Base-by-base conservation (phyloP, 2,797 vertebrate species). In the Phrynocephalus guinanensis region DNA sequence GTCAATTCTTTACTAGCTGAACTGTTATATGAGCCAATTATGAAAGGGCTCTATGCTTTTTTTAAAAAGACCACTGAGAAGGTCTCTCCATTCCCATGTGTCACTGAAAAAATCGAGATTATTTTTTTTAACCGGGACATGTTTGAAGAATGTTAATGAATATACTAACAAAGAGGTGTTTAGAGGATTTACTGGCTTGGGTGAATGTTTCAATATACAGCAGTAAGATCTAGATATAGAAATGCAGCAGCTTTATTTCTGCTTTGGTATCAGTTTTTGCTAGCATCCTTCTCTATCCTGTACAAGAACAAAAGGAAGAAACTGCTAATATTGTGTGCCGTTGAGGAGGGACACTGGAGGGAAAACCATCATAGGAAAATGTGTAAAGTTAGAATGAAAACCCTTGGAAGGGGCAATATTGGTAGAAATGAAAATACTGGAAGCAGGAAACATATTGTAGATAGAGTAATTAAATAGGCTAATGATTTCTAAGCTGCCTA, bases 1-100 rank as follows among this genome's bases (percentile, higher is more conserved):
- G 52, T 89, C 90, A 92, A 91, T 88, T 92, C 84, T 93, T 91
- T 86, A 92, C 70, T 66, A 76, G 68, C 82, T 93, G 91, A 90
- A 75, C n/a, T 79, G 78, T 86, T 91, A 90, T 88, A 90, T 70
- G 83, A 94, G 86, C 52, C 79, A 85, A 90, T 89, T 91, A 90
- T 56, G 86, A 3, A 81, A 91, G 26, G 84, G 67, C 1, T 89
- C 70, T 84, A 94, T 90, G 82, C n/a, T 87, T 91, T 75, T 52
- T 71, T 66, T 16, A 24, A 26, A 56, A 18, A 72, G 48, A n/a
- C 80, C 91, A 88, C 88, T 91, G 70, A 93, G 67, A 86, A 85
- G 82, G 82, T 38, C 75, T 86, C 90, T 84, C n/a, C 30, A 86
- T 79, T 66, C 63, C 83, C 8, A n/a, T 89, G 85, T 86, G 88